Evolutionary conservation across 2,797 vertebrate genomes (phyloP), one percentile per base, ranked within the genome.

Genomic region (Synaphobranchus kaupii): DNA sequence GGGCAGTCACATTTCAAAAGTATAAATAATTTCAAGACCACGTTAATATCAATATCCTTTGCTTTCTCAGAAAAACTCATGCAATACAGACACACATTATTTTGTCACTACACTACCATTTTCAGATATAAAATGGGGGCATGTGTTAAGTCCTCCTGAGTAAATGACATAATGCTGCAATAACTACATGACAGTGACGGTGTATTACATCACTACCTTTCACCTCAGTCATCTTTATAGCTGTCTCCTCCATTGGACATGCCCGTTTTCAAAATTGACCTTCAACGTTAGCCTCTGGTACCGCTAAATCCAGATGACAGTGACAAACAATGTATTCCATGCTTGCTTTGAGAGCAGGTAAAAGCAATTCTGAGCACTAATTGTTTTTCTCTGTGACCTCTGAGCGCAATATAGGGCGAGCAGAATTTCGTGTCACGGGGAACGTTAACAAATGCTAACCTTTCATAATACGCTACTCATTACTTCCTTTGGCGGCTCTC

Each of bases 11-110:
- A 68, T 68, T 68, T 68, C 63, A 28, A 25, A 28, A 25, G 63
- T 68, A 68, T 68, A 28, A 68, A 68, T 68, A 28, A 68, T 68
- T 68, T 68, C 63, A 68, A 68, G n/a, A 28, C 63, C 63, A 28
- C n/a, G 28, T 68, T 68, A 68, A 63, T 22, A 22, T 63, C 52
- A 54, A 54, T 54, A 54, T 54, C 52, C 1, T 54, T 13, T 54
- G 52, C 52, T 54, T 13, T 54, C 52, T 54, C 52, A 13, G 7
- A 54, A 54, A 63, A 63, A 25, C 25, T 60, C 1, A 17, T 5
- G 17, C 58, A 60, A 60, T 7, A 20, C 17, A 60, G 50, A 6
- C 25, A 6, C 25, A 63, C 60, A 63, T 63, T 63, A 22, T 63
- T 22, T 22, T 63, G 0, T 22, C 20, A 63, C 25, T n/a, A 22